phyloP scores from a whole-genome alignment of 2,797 vertebrate species.

The Galago senegalensis region DNA sequence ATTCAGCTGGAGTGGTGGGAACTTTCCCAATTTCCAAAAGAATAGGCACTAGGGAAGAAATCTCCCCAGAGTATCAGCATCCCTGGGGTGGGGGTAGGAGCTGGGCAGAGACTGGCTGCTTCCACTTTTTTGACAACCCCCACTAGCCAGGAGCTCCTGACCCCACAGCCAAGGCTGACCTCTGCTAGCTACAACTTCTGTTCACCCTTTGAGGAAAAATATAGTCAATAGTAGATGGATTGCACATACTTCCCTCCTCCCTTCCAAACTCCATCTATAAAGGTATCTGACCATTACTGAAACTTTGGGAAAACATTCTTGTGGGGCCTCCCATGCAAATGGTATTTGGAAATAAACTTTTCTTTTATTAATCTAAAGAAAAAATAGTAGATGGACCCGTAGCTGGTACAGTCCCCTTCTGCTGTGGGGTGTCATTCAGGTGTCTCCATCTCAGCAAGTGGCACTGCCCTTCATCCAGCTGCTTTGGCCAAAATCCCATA shows the following conservation, averaged over 20 bases:
- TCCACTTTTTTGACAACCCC: no score
- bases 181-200: accelerated
- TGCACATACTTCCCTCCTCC: no score
- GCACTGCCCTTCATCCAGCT: background rate
- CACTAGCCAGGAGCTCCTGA: background rate
- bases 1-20: background rate
- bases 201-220: background rate
- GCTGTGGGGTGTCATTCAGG: background rate
- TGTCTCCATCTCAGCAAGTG: background rate
- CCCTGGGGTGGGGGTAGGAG: background rate
- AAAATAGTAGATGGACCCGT: no score
- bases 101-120: background rate
- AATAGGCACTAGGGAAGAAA: accelerated
- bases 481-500: background rate
- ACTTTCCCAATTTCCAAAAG: background rate
- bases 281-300: no score
- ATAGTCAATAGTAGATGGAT: accelerated
- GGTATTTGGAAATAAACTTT: no score
- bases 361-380: no score
- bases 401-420: background rate
- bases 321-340: no score
- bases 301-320: no score
- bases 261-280: no score
- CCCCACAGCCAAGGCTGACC: no score
- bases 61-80: accelerated